Evolutionary conservation across 2,797 vertebrate genomes (phyloP).

Genomic region (Rhinella marina): DNA sequence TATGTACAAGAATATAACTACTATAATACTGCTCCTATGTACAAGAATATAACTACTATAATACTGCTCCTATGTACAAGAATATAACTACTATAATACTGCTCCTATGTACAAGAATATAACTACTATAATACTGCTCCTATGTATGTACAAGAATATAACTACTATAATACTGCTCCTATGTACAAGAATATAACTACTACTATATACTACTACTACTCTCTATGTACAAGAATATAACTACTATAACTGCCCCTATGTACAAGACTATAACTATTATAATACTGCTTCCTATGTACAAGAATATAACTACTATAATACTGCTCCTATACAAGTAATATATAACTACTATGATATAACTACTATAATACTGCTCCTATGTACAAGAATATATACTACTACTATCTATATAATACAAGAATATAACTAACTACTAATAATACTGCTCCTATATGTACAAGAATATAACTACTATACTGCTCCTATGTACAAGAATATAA

Average conservation of each 20-base stretch:
- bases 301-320: too few species aligned
- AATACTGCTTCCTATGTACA: neutral
- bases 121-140: neutral
- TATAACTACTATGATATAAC: slow-evolving; percentile 1
- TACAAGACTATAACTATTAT: neutral
- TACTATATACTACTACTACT: neutral
- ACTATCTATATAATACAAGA: neutral
- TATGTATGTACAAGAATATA: neutral
- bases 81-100: neutral
- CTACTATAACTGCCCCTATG: neutral
- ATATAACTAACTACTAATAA: neutral
- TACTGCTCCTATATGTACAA: neutral
- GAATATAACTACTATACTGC: slow-evolving; percentile 1
- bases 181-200: slow-evolving; percentile 3
- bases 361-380: neutral
- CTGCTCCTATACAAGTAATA: too few species aligned
- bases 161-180: slow-evolving; percentile 5
- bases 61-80: neutral
- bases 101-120: neutral
- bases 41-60: neutral
- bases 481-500: too few species aligned
- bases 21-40: too few species aligned
- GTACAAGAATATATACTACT: neutral
- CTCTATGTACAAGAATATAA: neutral
- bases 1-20: too few species aligned